Conservation (phyloP, 2,888 invertebrate genomes). For the Oligia latruncula region DNA sequence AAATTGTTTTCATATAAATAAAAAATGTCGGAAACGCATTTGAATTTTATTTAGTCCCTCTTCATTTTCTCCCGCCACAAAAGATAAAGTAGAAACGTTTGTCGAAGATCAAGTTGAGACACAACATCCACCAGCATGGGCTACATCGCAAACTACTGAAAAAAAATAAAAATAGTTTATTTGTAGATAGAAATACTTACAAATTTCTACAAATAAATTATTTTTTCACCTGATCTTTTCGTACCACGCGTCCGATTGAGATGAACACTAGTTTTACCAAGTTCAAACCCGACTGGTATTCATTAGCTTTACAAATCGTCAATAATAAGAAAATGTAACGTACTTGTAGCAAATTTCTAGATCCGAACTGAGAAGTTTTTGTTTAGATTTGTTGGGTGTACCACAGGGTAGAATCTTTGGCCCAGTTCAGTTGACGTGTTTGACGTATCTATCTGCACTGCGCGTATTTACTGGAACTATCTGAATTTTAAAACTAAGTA, state of each 20-base stretch:
- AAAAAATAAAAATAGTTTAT: too few relatives aligned
- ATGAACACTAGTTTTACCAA: not conserved
- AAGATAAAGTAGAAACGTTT: not conserved
- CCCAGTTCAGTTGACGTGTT: not conserved
- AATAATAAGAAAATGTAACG: constrained; percentile 12
- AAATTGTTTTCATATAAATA: constrained; percentile 88
- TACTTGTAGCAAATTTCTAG: constrained; percentile 4
- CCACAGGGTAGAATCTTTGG: not conserved
- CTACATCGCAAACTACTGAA: not conserved
- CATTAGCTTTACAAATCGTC: not conserved
- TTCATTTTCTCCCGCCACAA: not conserved
- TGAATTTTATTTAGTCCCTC: constrained; percentile 43
- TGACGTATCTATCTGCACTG: not conserved
- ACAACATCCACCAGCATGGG: too few relatives aligned
- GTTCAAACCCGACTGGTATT: not conserved
- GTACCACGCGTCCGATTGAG: not conserved
- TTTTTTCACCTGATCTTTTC: not conserved
- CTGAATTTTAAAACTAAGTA: not conserved
- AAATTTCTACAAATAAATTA: not conserved
- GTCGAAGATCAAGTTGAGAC: not conserved
- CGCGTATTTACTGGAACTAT: not conserved
- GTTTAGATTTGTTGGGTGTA: not conserved
- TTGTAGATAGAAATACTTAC: too few relatives aligned
- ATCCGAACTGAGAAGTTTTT: not conserved
- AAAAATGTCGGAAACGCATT: constrained; percentile 76